Evolutionary conservation across 92 coral and sea anemone species (phyloP), one percentile per base, ranked within the genome.

Genomic region (Heteractis magnifica): DNA sequence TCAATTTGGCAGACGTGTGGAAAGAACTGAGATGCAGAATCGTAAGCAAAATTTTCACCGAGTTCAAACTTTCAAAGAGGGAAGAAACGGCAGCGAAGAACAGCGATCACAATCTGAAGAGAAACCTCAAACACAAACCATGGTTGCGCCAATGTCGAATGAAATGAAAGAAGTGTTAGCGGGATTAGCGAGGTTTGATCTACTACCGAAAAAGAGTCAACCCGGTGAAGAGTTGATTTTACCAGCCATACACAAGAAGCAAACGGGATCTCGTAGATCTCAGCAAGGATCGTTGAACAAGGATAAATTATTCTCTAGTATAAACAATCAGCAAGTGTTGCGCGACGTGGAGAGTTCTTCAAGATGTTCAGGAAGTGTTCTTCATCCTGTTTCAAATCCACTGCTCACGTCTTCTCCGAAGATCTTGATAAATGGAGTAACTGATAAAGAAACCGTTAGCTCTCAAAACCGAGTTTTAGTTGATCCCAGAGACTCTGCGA

Each of bases 141-240:
- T 20, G 6, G 20, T 90, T 26, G 87, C 87, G 18, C 93, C 93
- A 15, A 90, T 90, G 93, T 90, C 93, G 9, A 73, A 82, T 3
- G 93, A 90, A 84, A 90, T 90, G 93, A 83, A 58, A 77, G 85
- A 90, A 60, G 88, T 88, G 8, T 68, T 90, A 8, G 72, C 83
- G 53, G 86, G 90, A 0, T 78, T 90, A 9, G 93, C 87, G 18
- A 83, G 82, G 59, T 19, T 87, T 59, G 90, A 90, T 83, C 81
- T 90, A 14, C 60, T 90, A 10, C 93, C 93, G 2, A 81, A 76
- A 21, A 62, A 71, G 7, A 83, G 75, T 49, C 56, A 77, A 56
- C 49, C 83, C 12, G 20, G 4, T 10, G 49, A 81, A 21, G 64
- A 81, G 49, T 20, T 74, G 56, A 72, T 23, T 50, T 65, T 60